Conservation (phyloP, 1,140 invertebrate genomes). For the Caenorhabditis briggsae region DNA sequence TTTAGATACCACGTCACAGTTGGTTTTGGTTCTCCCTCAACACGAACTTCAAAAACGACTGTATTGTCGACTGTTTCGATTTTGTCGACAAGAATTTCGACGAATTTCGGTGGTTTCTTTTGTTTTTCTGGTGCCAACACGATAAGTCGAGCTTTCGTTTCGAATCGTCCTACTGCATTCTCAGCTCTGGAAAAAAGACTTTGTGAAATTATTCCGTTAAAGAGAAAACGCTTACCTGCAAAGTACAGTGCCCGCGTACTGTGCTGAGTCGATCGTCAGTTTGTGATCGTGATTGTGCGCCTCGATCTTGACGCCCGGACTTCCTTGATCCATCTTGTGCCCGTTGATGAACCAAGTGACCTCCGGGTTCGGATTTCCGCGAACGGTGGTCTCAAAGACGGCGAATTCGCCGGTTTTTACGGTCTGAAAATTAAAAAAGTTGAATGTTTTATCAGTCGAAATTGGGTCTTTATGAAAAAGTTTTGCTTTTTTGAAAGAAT, state of each 20-base stretch:
- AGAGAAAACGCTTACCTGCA: conserved; percentile 64
- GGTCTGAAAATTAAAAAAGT: conserved; percentile 65
- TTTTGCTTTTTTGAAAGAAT: too few species aligned
- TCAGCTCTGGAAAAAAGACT: conserved; percentile 67
- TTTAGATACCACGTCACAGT: conserved; percentile 74
- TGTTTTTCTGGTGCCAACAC: conserved; percentile 74
- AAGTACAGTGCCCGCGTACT: conserved; percentile 74
- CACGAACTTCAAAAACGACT: conserved; percentile 76
- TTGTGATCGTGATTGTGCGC: conserved; percentile 72
- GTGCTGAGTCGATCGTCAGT: conserved; percentile 72
- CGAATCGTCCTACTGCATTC: conserved; percentile 75
- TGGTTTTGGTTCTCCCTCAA: conserved; percentile 74
- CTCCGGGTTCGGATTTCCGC: conserved; percentile 73
- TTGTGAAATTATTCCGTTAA: neutral
- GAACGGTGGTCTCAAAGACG: conserved; percentile 74
- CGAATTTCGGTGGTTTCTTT: conserved; percentile 76
- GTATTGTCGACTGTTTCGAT: conserved; percentile 73
- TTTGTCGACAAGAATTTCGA: conserved; percentile 71
- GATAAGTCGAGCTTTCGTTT: conserved; percentile 76
- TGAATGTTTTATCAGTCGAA: too few species aligned
- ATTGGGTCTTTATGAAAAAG: too few species aligned
- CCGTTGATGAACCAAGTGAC: conserved; percentile 76
- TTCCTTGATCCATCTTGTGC: conserved; percentile 66
- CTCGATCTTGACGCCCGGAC: conserved; percentile 73
- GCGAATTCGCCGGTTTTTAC: conserved; percentile 75